Percentiles rank a stretch among this genome's conserved stretches.
Conservation (phyloP, 2,888 invertebrate species). For the Amphimallon solstitiale region DNA sequence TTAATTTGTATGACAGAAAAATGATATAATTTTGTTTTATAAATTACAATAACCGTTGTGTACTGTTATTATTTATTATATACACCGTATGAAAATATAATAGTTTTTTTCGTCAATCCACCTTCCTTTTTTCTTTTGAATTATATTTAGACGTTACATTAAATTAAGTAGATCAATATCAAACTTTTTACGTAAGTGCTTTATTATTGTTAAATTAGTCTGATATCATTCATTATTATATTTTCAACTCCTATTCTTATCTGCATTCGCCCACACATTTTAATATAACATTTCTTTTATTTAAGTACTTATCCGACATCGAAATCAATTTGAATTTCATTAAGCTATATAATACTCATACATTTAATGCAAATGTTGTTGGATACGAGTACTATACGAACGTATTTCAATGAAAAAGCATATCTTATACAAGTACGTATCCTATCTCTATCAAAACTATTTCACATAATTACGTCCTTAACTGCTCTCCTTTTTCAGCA, state of each 20-base stretch:
- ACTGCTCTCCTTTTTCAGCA: slow-evolving; percentile 19
- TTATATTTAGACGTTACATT: too few relatives aligned
- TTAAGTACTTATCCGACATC: slow-evolving; percentile 32
- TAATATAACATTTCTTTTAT: slow-evolving; percentile 31
- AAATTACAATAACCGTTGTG: too few relatives aligned
- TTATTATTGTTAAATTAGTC: slow-evolving; percentile 12
- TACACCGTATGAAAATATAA: too few relatives aligned
- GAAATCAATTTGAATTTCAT: slow-evolving; percentile 31
- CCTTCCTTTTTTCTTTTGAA: too few relatives aligned
- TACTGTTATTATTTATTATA: background rate
- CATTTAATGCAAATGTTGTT: slow-evolving; percentile 24
- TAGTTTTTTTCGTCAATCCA: too few relatives aligned
- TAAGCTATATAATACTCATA: slow-evolving; percentile 19
- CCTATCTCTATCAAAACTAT: slow-evolving; percentile 24
- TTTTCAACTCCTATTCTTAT: background rate
- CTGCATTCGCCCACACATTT: slow-evolving; percentile 20
- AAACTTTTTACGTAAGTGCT: background rate
- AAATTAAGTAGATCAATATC: background rate
- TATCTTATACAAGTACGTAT: slow-evolving; percentile 1
- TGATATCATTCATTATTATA: background rate
- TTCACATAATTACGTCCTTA: slow-evolving; percentile 31
- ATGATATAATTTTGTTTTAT: too few relatives aligned
- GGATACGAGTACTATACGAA: slow-evolving; percentile 2
- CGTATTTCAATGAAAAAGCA: slow-evolving; percentile 24
- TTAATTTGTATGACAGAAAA: too few relatives aligned